A percentile compares a stretch with the other conserved stretches of the same genome.
These are phyloP conservation scores for Anguilla obscura DNA, from an alignment of 2,797 vertebrate genomes.

Conservation along the genomic window DNA sequence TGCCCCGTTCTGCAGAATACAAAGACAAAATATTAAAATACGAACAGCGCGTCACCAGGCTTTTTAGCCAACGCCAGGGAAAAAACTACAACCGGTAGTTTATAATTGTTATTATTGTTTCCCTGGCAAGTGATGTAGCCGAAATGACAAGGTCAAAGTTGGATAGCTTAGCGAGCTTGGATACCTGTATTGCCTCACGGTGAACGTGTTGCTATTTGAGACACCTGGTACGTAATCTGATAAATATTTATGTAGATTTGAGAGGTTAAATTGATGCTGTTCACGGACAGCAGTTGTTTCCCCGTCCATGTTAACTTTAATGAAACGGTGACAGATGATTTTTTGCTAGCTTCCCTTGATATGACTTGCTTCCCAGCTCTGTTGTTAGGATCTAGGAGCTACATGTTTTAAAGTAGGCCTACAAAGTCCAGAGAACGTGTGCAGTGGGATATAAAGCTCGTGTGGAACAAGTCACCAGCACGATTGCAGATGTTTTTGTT, in stretches of 20 bases:
- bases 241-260: slow-evolving; percentile 75
- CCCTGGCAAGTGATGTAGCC: not conserved
- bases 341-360: not conserved
- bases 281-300: slow-evolving; percentile 66
- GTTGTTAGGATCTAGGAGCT: slow-evolving; percentile 15
- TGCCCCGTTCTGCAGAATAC: slow-evolving; percentile 76
- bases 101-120: not conserved
- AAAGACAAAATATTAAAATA: slow-evolving; percentile 1
- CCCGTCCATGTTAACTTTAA: slow-evolving; percentile 61
- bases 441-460: slow-evolving; percentile 1
- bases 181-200: slow-evolving; percentile 85
- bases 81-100: not conserved
- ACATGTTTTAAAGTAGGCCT: not conserved
- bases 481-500: too few relatives aligned
- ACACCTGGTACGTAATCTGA: slow-evolving; percentile 61
- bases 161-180: not conserved
- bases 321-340: not conserved
- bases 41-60: not conserved
- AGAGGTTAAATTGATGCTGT: slow-evolving; percentile 73
- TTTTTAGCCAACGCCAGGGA: not conserved
- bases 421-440: slow-evolving; percentile 24
- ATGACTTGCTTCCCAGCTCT: not conserved
- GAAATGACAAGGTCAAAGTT: not conserved
- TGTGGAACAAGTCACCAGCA: not conserved
- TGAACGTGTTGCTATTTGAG: slow-evolving; percentile 58